These are phyloP conservation scores for Ia io DNA, from an alignment of 2,113 vertebrate genomes.

Conservation along the genomic window DNA sequence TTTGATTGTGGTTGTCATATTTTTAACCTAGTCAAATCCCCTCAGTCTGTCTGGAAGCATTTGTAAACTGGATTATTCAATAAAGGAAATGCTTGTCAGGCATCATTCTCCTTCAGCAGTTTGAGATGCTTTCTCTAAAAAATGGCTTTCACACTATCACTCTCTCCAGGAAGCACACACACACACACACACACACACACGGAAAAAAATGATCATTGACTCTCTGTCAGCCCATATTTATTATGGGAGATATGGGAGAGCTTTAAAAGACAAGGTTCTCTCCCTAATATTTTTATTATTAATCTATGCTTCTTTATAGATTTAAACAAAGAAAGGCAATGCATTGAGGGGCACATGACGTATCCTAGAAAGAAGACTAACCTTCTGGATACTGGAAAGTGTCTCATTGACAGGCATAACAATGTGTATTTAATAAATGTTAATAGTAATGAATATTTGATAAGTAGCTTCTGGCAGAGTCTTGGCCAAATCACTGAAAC, in stretches of 20 bases:
- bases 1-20: slow-evolving; percentile 73
- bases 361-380: neutral
- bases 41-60: slow-evolving; percentile 69
- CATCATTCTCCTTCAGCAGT: slow-evolving; percentile 66
- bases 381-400: neutral
- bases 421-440: neutral
- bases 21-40: slow-evolving; percentile 73
- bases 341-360: neutral
- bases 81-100: slow-evolving; percentile 75
- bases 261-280: slow-evolving; percentile 49
- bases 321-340: slow-evolving; percentile 32
- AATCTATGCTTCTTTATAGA: neutral
- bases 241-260: neutral
- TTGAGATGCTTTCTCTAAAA: slow-evolving; percentile 69
- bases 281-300: slow-evolving; percentile 45
- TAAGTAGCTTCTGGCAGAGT: neutral
- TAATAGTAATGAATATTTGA: neutral
- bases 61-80: slow-evolving; percentile 79
- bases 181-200: neutral
- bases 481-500: neutral
- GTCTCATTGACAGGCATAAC: neutral
- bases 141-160: slow-evolving; percentile 46
- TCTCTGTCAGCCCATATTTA: slow-evolving; percentile 39
- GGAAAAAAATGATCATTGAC: slow-evolving; percentile 44
- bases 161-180: neutral